phyloP scores from a whole-genome alignment of 2,797 vertebrate species.

The Buphagus erythrorhynchus region DNA sequence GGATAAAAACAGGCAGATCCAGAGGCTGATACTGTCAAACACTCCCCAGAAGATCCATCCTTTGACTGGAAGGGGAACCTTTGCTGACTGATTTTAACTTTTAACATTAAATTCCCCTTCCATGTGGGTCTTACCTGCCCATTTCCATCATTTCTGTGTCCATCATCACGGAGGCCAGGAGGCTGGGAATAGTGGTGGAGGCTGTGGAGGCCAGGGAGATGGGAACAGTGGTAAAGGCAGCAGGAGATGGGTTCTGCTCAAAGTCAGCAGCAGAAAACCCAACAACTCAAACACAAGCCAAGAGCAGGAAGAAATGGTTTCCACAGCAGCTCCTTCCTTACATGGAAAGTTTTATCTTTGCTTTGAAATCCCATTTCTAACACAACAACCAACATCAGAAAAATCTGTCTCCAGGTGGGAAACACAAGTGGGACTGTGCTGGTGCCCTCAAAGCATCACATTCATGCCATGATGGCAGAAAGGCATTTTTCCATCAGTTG shows the following conservation, averaged over 20 bases:
- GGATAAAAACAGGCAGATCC: not conserved
- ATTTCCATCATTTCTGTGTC: not conserved
- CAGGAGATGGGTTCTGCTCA: not conserved
- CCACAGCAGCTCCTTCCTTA: not conserved
- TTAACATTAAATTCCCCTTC: not conserved
- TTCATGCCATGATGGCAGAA: not conserved
- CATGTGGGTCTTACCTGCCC: not conserved
- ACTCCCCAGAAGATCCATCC: not conserved
- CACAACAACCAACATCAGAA: not conserved
- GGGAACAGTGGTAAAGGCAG: not conserved
- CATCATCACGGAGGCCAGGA: accelerated
- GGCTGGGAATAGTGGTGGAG: not conserved
- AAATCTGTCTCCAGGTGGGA: not conserved
- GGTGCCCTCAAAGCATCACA: not conserved
- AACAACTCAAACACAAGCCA: accelerated
- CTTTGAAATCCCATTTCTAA: not conserved
- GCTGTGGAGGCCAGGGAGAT: not conserved
- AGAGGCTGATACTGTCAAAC: not conserved
- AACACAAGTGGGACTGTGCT: accelerated
- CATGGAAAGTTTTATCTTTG: not conserved
- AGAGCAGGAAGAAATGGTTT: not conserved
- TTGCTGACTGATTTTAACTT: not conserved
- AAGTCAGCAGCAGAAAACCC: not conserved
- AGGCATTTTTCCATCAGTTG: not conserved
- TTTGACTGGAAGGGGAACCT: not conserved